These are phyloP conservation scores for Anolis apletophallus DNA, from an alignment of 2,797 vertebrate species.

Conservation along the genomic window DNA sequence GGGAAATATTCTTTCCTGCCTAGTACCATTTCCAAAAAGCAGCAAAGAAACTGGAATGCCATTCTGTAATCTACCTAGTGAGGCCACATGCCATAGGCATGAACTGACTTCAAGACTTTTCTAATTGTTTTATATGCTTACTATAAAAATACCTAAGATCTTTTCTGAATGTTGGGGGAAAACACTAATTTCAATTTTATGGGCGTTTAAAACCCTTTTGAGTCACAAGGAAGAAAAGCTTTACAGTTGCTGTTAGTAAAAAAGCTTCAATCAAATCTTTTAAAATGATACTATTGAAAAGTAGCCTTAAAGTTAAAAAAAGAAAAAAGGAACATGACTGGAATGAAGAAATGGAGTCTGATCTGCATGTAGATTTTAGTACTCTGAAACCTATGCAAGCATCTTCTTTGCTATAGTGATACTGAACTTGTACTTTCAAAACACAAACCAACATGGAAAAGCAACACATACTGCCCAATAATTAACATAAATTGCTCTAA, in stretches of 20 bases:
- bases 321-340: background rate
- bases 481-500: background rate
- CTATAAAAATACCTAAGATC: conserved; percentile 51
- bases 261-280: conserved; percentile 37
- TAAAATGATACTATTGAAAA: conserved; percentile 48
- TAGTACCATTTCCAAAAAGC: conserved; percentile 20
- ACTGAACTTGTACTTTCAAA: background rate
- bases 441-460: background rate
- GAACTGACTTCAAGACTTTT: conserved; percentile 32
- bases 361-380: background rate
- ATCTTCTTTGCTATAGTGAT: background rate
- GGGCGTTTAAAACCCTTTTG: conserved; percentile 53
- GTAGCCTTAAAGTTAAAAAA: background rate
- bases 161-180: conserved; percentile 51
- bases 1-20: conserved; percentile 4
- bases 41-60: conserved; percentile 46
- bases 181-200: conserved; percentile 52
- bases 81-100: background rate
- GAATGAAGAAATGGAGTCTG: conserved; percentile 19
- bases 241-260: conserved; percentile 25
- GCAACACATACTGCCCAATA: background rate
- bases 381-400: background rate
- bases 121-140: conserved; percentile 52
- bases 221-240: conserved; percentile 36
- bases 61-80: conserved; percentile 33